A percentile compares a stretch with the other conserved stretches of the same genome.
Evolutionary conservation across 1,140 invertebrate species (phyloP).

Genomic region (Scaptodrosophila lebanonensis): DNA sequence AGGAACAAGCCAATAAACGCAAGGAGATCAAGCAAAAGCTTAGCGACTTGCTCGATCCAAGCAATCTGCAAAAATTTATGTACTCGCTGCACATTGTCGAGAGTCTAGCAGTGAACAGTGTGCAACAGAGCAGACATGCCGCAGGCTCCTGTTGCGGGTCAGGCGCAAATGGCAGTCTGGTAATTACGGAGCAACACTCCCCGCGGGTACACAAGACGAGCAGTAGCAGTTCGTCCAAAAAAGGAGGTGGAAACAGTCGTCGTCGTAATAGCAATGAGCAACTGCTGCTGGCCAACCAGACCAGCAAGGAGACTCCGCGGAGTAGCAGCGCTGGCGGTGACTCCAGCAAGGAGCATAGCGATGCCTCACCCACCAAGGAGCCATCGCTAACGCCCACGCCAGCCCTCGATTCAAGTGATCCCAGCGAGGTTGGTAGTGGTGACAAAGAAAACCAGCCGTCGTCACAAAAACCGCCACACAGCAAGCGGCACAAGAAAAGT

Average conservation of each 20-base stretch:
- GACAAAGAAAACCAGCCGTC: slow-evolving; percentile 67
- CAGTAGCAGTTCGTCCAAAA: too few relatives aligned
- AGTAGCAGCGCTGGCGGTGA: slow-evolving; percentile 33
- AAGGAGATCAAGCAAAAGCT: slow-evolving; percentile 79
- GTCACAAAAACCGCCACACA: slow-evolving; percentile 48
- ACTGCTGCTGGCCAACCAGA: slow-evolving; percentile 27
- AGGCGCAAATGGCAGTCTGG: slow-evolving; percentile 51
- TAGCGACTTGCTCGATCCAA: slow-evolving; percentile 87
- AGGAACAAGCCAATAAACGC: slow-evolving; percentile 52
- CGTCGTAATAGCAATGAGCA: slow-evolving; percentile 60
- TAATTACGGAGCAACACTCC: slow-evolving; percentile 41
- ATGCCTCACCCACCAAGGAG: slow-evolving; percentile 28
- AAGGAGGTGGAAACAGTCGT: slow-evolving; percentile 11
- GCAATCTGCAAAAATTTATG: slow-evolving; percentile 94
- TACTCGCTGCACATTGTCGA: slow-evolving; percentile 96
- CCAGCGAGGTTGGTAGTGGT: slow-evolving; percentile 43
- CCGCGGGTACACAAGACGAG: slow-evolving; percentile 37
- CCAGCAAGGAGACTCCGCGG: too few relatives aligned
- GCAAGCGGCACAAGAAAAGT: slow-evolving; percentile 59
- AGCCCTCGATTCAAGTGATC: slow-evolving; percentile 27
- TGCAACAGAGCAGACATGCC: slow-evolving; percentile 12
- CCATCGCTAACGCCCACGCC: slow-evolving; percentile 31
- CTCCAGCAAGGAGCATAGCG: slow-evolving; percentile 32
- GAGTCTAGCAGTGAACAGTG: slow-evolving; percentile 73
- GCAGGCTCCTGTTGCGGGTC: slow-evolving; percentile 4